Percentiles rank a stretch among this genome's conserved stretches.
These are phyloP conservation scores for Tinamus guttatus DNA, from an alignment of 2,113 vertebrate species.

Conservation along the genomic window DNA sequence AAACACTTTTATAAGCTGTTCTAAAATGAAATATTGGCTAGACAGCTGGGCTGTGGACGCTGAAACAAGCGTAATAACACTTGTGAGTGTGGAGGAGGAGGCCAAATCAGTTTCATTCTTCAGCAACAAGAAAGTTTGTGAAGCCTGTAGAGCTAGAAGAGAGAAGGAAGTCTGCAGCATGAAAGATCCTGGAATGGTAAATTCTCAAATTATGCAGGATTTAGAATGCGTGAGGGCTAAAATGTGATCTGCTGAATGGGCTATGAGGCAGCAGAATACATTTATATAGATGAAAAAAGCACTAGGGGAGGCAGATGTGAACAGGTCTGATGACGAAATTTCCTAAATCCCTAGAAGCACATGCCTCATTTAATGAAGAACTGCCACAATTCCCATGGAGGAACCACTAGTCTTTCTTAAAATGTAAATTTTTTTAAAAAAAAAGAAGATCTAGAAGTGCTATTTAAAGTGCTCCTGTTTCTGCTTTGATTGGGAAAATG, in stretches of 20 bases:
- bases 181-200: not conserved
- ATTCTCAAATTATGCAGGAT: not conserved
- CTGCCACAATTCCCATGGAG: not conserved
- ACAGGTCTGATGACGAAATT: not conserved
- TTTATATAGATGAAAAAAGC: not conserved
- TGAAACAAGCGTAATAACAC: not conserved
- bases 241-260: not conserved
- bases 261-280: not conserved
- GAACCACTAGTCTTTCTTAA: not conserved
- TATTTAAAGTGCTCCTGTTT: not conserved
- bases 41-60: not conserved
- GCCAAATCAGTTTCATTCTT: not conserved
- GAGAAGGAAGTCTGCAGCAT: not conserved
- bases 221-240: not conserved
- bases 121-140: not conserved
- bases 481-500: not conserved
- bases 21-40: not conserved
- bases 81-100: not conserved
- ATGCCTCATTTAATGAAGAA: not conserved
- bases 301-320: not conserved
- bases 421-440: not conserved
- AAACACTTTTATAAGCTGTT: not conserved
- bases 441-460: not conserved
- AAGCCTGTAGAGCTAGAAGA: not conserved
- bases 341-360: not conserved